Conservation (phyloP, 2,113 vertebrate species). For the Strix aluco region DNA sequence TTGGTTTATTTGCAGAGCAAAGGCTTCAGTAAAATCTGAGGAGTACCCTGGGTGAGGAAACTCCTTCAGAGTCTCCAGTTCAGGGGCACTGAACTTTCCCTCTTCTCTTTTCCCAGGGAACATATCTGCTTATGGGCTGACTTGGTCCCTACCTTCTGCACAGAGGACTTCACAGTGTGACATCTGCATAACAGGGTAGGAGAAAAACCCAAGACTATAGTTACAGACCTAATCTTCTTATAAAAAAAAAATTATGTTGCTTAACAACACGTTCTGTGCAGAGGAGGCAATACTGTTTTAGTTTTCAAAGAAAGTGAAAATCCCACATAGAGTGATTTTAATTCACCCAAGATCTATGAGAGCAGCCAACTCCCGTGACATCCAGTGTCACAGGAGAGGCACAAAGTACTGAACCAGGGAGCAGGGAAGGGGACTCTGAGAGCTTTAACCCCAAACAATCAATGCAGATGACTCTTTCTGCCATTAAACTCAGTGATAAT, state of each 20-base stretch:
- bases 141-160: background rate
- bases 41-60: background rate
- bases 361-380: background rate
- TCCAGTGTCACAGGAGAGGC: background rate
- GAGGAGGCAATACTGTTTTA: background rate
- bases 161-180: background rate
- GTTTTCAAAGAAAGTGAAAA: background rate
- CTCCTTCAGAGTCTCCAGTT: background rate
- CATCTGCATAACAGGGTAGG: no score
- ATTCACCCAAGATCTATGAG: background rate
- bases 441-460: background rate
- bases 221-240: background rate
- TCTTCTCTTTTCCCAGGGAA: background rate
- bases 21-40: background rate
- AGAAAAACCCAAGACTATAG: background rate
- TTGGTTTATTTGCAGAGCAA: background rate
- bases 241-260: background rate
- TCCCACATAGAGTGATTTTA: background rate
- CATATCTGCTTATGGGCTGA: background rate
- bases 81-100: background rate
- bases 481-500: background rate
- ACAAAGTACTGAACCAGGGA: background rate
- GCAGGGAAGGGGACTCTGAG: accelerated
- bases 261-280: background rate
- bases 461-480: background rate